Conservation (phyloP, 2,797 vertebrate species). For the Danio aesculapii region DNA sequence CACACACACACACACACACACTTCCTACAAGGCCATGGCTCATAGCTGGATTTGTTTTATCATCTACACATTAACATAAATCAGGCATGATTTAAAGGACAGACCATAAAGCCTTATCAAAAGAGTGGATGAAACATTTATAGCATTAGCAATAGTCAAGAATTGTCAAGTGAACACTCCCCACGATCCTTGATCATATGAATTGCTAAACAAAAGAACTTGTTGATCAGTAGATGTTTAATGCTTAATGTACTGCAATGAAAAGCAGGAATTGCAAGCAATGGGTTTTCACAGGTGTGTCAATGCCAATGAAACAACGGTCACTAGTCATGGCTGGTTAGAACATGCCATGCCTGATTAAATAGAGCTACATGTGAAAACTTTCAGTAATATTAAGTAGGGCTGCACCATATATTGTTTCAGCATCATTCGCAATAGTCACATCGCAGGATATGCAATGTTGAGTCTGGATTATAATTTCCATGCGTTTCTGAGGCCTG, state of each 20-base stretch:
- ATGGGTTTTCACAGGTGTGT: not conserved
- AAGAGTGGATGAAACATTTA: not conserved
- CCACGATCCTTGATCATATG: conserved; percentile 1
- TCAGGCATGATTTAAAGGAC: not conserved
- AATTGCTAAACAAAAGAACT: not conserved
- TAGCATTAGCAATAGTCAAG: not conserved
- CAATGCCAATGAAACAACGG: not conserved
- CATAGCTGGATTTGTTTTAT: not conserved
- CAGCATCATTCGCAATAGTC: no score
- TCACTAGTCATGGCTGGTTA: not conserved
- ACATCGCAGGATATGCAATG: no score
- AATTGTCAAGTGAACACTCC: not conserved
- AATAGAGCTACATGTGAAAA: not conserved
- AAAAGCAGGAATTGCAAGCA: not conserved
- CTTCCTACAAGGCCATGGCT: not conserved
- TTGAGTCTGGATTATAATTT: no score
- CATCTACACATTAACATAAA: conserved; percentile 2
- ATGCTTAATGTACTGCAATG: not conserved
- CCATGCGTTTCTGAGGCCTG: no score
- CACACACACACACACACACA: conserved; percentile 12
- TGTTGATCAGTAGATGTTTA: not conserved
- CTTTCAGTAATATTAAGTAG: not conserved
- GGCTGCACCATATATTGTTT: no score
- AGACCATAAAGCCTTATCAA: not conserved
- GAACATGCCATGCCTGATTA: not conserved